Evolutionary conservation across 92 coral and sea anemone species (phyloP).

Genomic region (Chrysogorgia sp.): DNA sequence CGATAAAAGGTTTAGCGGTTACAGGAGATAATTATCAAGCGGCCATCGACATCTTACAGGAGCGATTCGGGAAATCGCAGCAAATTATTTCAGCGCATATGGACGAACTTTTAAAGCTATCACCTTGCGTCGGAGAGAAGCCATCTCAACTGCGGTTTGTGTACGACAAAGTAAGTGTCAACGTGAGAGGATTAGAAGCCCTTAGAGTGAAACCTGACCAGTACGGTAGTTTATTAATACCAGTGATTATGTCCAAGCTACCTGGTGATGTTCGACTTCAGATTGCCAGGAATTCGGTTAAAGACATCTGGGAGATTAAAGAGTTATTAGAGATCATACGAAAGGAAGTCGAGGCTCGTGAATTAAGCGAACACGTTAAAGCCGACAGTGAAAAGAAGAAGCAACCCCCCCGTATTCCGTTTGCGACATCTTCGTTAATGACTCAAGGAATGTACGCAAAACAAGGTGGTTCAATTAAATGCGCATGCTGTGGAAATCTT

Average conservation of each 20-base stretch:
- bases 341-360: too few species aligned
- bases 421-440: too few species aligned
- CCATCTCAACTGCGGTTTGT: constrained; percentile 10
- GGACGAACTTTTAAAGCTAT: constrained; percentile 24
- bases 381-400: too few species aligned
- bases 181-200: constrained; percentile 9
- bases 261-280: too few species aligned
- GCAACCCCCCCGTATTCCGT: too few species aligned
- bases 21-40: constrained; percentile 9
- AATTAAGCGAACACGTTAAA: too few species aligned
- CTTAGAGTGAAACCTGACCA: constrained; percentile 11
- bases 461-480: too few species aligned
- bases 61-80: constrained; percentile 18
- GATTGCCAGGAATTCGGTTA: too few species aligned
- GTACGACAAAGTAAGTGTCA: constrained; percentile 27
- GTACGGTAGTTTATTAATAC: constrained; percentile 31
- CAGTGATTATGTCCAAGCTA: constrained; percentile 30
- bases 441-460: too few species aligned
- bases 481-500: too few species aligned
- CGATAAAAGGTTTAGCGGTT: neutral
- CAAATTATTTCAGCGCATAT: constrained; percentile 23
- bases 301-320: too few species aligned
- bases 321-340: too few species aligned
- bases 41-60: neutral
- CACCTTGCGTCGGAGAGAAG: neutral